Conservation (phyloP, 2,888 invertebrate genomes). For the Norana najaformis region DNA sequence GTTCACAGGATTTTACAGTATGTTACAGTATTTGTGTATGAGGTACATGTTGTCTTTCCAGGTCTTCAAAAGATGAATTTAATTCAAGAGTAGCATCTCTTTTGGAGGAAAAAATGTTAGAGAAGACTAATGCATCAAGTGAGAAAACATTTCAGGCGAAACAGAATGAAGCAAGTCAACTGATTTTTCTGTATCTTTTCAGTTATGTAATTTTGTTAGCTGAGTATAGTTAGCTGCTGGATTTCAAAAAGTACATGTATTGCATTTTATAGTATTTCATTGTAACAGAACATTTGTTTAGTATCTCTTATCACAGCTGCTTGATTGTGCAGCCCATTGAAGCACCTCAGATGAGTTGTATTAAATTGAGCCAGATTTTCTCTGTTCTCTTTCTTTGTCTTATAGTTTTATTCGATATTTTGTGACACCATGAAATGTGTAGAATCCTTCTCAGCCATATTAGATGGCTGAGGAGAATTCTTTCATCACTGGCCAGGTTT, state of each 20-base stretch:
- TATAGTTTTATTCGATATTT: too few relatives aligned
- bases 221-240: not conserved
- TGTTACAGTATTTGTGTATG: not conserved
- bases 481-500: too few relatives aligned
- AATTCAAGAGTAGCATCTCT: not conserved
- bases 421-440: too few relatives aligned
- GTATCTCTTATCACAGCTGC: not conserved
- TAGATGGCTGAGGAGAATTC: too few relatives aligned
- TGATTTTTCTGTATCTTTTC: not conserved
- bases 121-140: not conserved
- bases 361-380: not conserved
- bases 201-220: not conserved
- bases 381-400: not conserved
- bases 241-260: not conserved
- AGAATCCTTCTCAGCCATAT: too few relatives aligned
- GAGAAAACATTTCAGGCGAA: not conserved
- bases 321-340: not conserved
- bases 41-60: not conserved
- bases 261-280: not conserved
- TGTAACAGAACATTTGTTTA: not conserved
- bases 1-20: not conserved
- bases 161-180: not conserved
- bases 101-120: conserved; percentile 17
- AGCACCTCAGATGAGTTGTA: too few relatives aligned
- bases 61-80: conserved; percentile 22